A percentile compares a stretch with the other conserved stretches of the same genome.
phyloP scores from a whole-genome alignment of 2,797 vertebrate species.

The Adrianichthys oophorus region DNA sequence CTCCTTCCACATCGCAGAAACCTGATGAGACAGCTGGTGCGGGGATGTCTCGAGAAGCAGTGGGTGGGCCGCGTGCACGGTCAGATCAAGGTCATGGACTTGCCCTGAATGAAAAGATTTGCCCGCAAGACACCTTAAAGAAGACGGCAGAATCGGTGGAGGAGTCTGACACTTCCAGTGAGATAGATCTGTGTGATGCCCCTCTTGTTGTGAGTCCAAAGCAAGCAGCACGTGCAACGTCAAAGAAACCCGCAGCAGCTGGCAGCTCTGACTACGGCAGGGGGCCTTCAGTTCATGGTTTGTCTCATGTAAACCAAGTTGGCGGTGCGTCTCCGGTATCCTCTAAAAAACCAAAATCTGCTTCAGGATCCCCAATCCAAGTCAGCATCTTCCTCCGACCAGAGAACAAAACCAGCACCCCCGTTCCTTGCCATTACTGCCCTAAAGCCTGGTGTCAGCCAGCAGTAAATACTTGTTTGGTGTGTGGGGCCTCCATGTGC shows the following conservation, averaged over 20 bases:
- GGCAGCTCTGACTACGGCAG: slow-evolving; percentile 13
- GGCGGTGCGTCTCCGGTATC: slow-evolving; percentile 8
- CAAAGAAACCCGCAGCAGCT: slow-evolving; percentile 25
- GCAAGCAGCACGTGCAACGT: slow-evolving; percentile 8
- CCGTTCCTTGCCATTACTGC: slow-evolving; percentile 78
- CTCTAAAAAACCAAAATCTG: slow-evolving; percentile 3
- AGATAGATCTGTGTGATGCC: slow-evolving; percentile 61
- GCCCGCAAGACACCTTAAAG: slow-evolving; percentile 2
- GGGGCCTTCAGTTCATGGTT: slow-evolving; percentile 8
- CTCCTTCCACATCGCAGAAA: slow-evolving; percentile 24
- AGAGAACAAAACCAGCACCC: slow-evolving; percentile 1
- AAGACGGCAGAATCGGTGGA: slow-evolving; percentile 18
- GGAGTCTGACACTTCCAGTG: slow-evolving; percentile 52
- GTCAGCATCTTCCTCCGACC: slow-evolving; percentile 1
- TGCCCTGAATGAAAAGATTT: slow-evolving; percentile 18
- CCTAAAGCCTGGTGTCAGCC: slow-evolving; percentile 44
- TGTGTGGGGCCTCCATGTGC: slow-evolving; percentile 84
- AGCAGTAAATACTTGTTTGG: slow-evolving; percentile 82
- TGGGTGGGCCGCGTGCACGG: slow-evolving; percentile 12
- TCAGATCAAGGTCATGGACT: slow-evolving; percentile 11
- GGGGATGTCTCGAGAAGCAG: slow-evolving; percentile 2
- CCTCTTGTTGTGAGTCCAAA: slow-evolving; percentile 26
- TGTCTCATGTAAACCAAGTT: slow-evolving; percentile 4
- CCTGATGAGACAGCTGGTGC: neutral
- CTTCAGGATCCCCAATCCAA: slow-evolving; percentile 13